These are phyloP conservation scores for Hedya salicella DNA, from an alignment of 2,888 invertebrate genomes.

Conservation along the genomic window DNA sequence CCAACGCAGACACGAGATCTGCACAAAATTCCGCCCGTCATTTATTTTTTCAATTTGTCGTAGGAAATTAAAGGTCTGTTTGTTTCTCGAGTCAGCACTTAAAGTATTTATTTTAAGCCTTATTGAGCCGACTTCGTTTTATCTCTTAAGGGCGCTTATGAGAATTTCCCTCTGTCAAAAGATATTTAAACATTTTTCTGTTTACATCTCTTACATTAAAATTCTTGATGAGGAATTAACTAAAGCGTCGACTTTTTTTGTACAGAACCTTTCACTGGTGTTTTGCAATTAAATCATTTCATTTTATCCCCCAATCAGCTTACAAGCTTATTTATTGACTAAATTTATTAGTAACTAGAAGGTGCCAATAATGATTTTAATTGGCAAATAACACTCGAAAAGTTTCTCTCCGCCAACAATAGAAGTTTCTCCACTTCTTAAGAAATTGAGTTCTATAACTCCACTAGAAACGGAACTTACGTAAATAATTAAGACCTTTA, in stretches of 20 bases:
- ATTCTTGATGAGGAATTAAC: constrained; percentile 48
- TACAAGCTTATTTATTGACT: not conserved
- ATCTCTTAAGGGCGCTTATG: constrained; percentile 56
- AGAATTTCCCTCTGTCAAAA: constrained; percentile 48
- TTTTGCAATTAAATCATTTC: constrained; percentile 17
- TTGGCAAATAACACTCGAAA: constrained; percentile 49
- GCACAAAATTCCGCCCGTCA: constrained; percentile 34
- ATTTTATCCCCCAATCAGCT: not conserved
- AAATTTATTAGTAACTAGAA: constrained; percentile 22
- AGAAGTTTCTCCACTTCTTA: constrained; percentile 50
- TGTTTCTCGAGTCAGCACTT: constrained; percentile 59
- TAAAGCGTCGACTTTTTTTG: constrained; percentile 33
- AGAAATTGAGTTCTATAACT: constrained; percentile 53
- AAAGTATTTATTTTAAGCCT: constrained; percentile 64
- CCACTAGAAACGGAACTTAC: constrained; percentile 50
- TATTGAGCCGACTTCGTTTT: constrained; percentile 52
- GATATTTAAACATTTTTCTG: constrained; percentile 50
- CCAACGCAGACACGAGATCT: constrained; percentile 28
- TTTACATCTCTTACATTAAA: constrained; percentile 43
- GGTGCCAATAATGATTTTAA: constrained; percentile 47
- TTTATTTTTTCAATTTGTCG: constrained; percentile 61
- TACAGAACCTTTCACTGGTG: constrained; percentile 13
- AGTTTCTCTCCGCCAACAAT: constrained; percentile 47
- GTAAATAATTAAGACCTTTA: constrained; percentile 39
- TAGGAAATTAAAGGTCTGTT: constrained; percentile 67